Evolutionary conservation across 2,113 vertebrate genomes (phyloP).

Genomic region (Lagopus muta): DNA sequence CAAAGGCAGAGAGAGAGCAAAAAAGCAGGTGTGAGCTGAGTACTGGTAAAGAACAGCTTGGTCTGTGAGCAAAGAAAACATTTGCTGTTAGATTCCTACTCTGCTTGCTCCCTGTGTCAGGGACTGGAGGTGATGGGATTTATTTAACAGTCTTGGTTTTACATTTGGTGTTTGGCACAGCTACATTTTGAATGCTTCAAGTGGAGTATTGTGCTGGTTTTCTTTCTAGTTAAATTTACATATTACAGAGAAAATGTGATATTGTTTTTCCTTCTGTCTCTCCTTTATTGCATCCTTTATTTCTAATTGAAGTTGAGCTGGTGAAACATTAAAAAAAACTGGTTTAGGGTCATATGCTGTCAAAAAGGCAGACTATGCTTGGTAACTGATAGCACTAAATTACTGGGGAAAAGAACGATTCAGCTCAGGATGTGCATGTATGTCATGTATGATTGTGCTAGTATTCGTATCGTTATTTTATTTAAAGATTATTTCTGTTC

Average conservation of each 20-base stretch:
- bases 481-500: background rate
- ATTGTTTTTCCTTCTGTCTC: background rate
- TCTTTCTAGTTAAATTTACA: background rate
- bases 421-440: background rate
- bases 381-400: background rate
- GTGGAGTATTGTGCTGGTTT: background rate
- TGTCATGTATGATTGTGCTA: background rate
- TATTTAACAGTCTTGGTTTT: background rate
- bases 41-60: background rate
- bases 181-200: background rate
- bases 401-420: background rate
- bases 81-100: slow-evolving; percentile 49
- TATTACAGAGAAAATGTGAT: background rate
- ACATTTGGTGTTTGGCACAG: slow-evolving; percentile 12
- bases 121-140: background rate
- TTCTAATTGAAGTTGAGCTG: background rate
- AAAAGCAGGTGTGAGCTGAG: background rate
- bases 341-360: background rate
- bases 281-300: background rate
- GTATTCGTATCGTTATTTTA: background rate
- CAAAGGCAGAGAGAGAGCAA: background rate
- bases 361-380: background rate
- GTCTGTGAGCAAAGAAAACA: slow-evolving; percentile 38
- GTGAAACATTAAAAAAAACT: background rate
- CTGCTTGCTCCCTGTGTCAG: slow-evolving; percentile 20